Evolutionary conservation across 2,113 vertebrate genomes (phyloP).

Genomic region (Oreotrochilus melanogaster): DNA sequence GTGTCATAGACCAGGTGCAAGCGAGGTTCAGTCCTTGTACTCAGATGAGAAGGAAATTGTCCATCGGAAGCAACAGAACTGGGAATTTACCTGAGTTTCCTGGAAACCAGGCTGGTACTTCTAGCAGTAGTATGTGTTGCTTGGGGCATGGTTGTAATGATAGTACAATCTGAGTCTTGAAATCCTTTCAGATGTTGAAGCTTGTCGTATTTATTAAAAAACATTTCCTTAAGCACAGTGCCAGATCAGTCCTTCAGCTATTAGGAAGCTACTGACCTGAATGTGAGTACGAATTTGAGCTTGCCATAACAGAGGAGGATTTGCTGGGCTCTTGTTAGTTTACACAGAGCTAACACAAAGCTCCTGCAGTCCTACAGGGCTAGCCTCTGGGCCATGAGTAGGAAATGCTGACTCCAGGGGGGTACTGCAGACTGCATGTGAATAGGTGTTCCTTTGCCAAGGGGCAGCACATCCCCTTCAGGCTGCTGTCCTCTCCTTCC

Average conservation of each 20-base stretch:
- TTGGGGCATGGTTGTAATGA: not conserved
- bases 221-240: not conserved
- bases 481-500: not conserved
- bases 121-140: not conserved
- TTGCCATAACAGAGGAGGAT: not conserved
- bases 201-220: not conserved
- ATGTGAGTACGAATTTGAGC: not conserved
- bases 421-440: not conserved
- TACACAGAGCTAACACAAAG: not conserved
- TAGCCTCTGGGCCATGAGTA: rapidly evolving
- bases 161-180: not conserved
- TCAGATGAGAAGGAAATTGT: not conserved
- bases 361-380: not conserved
- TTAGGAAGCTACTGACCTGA: not conserved
- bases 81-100: not conserved
- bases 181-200: not conserved
- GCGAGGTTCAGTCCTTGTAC: not conserved
- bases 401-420: not conserved
- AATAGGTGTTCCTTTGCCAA: rapidly evolving
- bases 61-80: not conserved
- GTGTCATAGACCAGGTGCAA: rapidly evolving
- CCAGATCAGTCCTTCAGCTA: not conserved
- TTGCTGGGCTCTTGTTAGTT: not conserved
- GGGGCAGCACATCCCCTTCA: not conserved
- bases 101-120: not conserved